These are phyloP conservation scores for Phthorimaea operculella DNA, from an alignment of 1,140 invertebrate genomes.

Conservation along the genomic window DNA sequence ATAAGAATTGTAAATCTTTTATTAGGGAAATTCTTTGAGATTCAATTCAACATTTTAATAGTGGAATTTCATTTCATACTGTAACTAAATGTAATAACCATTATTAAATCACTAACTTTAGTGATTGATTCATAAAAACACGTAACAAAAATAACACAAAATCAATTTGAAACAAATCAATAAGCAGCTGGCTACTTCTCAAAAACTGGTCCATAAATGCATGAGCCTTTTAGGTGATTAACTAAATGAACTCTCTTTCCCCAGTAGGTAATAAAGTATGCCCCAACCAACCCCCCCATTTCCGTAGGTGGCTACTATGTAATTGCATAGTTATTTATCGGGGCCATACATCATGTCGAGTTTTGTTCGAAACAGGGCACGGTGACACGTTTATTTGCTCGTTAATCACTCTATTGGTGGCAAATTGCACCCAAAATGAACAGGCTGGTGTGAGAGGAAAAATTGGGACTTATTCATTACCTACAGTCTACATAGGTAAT, in stretches of 20 bases:
- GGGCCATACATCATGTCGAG: not conserved
- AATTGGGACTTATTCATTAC: not conserved
- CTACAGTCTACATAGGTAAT: no score
- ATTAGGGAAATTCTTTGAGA: not conserved
- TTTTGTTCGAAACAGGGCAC: not conserved
- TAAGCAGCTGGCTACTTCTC: not conserved
- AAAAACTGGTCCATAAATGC: not conserved
- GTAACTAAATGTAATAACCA: no score
- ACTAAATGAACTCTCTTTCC: not conserved
- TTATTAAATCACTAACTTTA: no score
- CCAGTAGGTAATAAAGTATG: not conserved
- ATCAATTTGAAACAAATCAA: not conserved
- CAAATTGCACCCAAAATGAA: not conserved
- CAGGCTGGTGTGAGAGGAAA: not conserved
- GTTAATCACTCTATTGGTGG: not conserved
- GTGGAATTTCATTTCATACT: no score
- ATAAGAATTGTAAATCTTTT: not conserved
- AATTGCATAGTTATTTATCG: conserved; percentile 1
- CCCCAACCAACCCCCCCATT: not conserved
- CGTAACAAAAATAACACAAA: not conserved
- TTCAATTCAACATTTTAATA: no score
- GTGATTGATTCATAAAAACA: no score
- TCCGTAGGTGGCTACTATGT: not conserved
- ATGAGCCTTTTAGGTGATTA: no score
- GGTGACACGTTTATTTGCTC: not conserved